Evolutionary conservation across 2,113 vertebrate genomes (phyloP).

Genomic region (Procavia capensis): DNA sequence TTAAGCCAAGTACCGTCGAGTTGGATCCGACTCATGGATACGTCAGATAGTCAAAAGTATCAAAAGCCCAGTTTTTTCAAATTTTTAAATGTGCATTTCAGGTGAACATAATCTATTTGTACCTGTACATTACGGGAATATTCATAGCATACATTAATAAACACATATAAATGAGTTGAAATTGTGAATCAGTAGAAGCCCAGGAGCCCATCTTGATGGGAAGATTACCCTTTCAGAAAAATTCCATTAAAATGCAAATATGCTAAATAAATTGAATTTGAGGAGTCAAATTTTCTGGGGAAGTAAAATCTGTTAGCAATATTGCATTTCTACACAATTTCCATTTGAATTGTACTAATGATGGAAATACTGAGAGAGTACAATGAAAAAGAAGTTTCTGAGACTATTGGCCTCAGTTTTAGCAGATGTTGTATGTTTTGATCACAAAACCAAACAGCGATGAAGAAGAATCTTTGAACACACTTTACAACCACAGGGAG

Average conservation of each 20-base stretch:
- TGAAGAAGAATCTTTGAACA: conserved; percentile 53
- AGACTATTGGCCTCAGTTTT: conserved; percentile 45
- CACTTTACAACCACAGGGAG: conserved; percentile 2
- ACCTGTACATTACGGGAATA: background rate
- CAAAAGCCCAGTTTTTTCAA: conserved; percentile 18
- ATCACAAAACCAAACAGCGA: conserved; percentile 64
- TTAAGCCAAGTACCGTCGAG: no score
- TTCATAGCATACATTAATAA: conserved; percentile 41
- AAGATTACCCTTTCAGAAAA: conserved; percentile 70
- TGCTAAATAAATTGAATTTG: conserved; percentile 80
- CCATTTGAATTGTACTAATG: conserved; percentile 77
- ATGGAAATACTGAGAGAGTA: conserved; percentile 34
- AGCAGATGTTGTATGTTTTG: conserved; percentile 59
- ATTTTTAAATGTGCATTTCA: background rate
- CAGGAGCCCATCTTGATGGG: conserved; percentile 64
- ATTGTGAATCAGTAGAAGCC: conserved; percentile 66
- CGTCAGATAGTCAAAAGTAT: conserved; percentile 15
- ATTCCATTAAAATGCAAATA: conserved; percentile 77
- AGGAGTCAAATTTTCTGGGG: conserved; percentile 68
- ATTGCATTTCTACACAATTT: conserved; percentile 71
- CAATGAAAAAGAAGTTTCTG: conserved; percentile 61
- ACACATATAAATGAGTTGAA: conserved; percentile 62
- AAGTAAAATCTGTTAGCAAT: conserved; percentile 76
- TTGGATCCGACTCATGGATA: no score
- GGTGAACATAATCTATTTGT: background rate